Conservation (phyloP, 2,888 invertebrate species). For the Melolontha melolontha region DNA sequence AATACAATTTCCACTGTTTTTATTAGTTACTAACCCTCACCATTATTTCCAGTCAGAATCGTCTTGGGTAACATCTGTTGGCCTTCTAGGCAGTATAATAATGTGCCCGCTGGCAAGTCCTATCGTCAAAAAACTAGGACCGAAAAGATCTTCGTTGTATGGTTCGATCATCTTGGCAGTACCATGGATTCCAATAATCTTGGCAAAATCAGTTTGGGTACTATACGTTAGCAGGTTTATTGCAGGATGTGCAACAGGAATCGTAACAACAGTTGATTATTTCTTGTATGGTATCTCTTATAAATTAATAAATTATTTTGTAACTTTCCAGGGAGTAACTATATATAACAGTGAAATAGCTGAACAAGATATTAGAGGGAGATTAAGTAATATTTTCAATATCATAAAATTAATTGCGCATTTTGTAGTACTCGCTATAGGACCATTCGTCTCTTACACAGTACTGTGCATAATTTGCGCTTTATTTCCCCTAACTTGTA, state of each 20-base stretch:
- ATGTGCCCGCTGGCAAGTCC: slow-evolving; percentile 70
- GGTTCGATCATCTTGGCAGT: slow-evolving; percentile 68
- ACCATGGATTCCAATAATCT: slow-evolving; percentile 66
- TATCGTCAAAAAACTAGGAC: slow-evolving; percentile 70
- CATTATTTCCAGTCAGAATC: slow-evolving; percentile 63
- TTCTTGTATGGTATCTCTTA: not conserved
- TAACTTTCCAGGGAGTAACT: slow-evolving; percentile 62
- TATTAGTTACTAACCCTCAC: not conserved
- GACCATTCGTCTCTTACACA: slow-evolving; percentile 68
- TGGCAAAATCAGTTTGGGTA: slow-evolving; percentile 63
- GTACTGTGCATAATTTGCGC: slow-evolving; percentile 42
- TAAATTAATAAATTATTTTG: slow-evolving; percentile 34
- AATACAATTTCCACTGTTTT: slow-evolving; percentile 20
- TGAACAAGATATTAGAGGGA: slow-evolving; percentile 62
- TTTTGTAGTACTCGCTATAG: slow-evolving; percentile 65
- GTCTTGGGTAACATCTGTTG: slow-evolving; percentile 72
- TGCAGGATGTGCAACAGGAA: slow-evolving; percentile 79
- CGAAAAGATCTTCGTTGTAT: slow-evolving; percentile 68
- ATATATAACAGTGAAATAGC: slow-evolving; percentile 65
- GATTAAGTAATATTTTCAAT: slow-evolving; percentile 53
- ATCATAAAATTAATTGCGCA: slow-evolving; percentile 60
- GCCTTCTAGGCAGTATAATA: slow-evolving; percentile 69
- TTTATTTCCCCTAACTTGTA: slow-evolving; percentile 44
- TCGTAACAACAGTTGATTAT: slow-evolving; percentile 58
- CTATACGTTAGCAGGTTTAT: slow-evolving; percentile 74